Base-by-base conservation (phyloP, 2,797 vertebrate genomes). In the Buceros bicornis region DNA sequence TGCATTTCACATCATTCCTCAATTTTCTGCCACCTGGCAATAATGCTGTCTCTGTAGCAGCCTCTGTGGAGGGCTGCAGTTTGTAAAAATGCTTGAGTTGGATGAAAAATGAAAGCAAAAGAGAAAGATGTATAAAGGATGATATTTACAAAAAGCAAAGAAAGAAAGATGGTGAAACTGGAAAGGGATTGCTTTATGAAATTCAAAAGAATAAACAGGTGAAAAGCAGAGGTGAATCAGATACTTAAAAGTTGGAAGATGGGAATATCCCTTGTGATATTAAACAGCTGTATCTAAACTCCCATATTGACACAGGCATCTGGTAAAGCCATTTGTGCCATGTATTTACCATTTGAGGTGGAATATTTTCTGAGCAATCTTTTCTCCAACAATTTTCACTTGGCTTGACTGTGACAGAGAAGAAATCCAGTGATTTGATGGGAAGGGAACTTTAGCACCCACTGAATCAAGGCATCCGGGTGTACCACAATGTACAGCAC, bases 1-100 rank as follows among this genome's bases (percentile, higher is more conserved):
- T 31, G 13, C 18, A 48, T 96, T 94, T 91, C 60, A 82, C 31
- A 73, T 90, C 0, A 84, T 82, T 91, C 25, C 26, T 95, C 67
- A 92, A 18, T 85, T 95, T 94, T 89, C 64, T 60, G 20, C 33
- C 20, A 92, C 60, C 43, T 85, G 64, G 40, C 20, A 87, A 82
- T 62, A 84, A 77, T 48, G n/a, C 5, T 89, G 43, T 33, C 85
- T 72, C 40, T 80, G 90, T 90, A 84, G 42, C 28, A 87, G 50
- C 54, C 37, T 91, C 65, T 87, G 0, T 57, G 51, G 43, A 88
- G 42, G 61, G 62, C 57, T 94, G 54, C 8, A 83, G 69, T 80
- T 87, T 81, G n/a, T 57, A 87, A 86, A 95, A 93, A 74, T 57
- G 31, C 40, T 88, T 3, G 6, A 64, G 58, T 61, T 8, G 12